These are phyloP conservation scores for Lanius ludovicianus DNA, from an alignment of 2,113 vertebrate species.

Conservation along the genomic window DNA sequence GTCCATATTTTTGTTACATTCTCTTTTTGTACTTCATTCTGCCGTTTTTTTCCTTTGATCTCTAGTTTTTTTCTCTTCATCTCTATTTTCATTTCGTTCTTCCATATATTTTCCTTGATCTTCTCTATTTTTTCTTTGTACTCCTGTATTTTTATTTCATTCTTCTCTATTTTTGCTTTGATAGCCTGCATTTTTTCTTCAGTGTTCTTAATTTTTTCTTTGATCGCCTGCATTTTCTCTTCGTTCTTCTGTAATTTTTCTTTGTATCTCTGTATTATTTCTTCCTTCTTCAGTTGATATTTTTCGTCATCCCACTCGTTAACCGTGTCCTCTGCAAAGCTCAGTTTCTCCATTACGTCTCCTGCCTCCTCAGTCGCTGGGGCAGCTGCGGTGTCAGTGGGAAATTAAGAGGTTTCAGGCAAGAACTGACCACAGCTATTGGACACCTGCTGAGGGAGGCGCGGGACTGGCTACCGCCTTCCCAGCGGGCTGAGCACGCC, in stretches of 20 bases:
- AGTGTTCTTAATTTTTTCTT: neutral
- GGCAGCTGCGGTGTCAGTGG: neutral
- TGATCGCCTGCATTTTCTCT: neutral
- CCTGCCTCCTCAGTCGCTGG: fast-evolving
- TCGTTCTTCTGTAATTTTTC: neutral
- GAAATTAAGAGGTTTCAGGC: neutral
- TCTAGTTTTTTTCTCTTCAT: neutral
- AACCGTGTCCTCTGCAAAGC: fast-evolving
- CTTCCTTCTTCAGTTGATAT: neutral
- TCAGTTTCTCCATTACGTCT: neutral
- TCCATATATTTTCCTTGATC: neutral
- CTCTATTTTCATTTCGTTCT: neutral
- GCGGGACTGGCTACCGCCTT: fast-evolving
- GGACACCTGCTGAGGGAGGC: fast-evolving
- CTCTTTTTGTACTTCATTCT: neutral
- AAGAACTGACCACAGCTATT: fast-evolving
- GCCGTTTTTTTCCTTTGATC: fast-evolving
- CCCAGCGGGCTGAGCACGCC: fast-evolving
- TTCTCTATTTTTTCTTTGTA: neutral
- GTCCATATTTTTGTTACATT: neutral
- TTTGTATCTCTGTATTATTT: neutral
- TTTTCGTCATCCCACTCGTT: fast-evolving
- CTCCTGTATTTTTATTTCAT: neutral
- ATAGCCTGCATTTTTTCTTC: neutral
- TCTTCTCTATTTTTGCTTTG: neutral